Evolutionary conservation across 37 sponge, comb jelly and placozoan species (phyloP), one percentile per base, ranked within the genome.

Genomic region (Ephydatia muelleri): DNA sequence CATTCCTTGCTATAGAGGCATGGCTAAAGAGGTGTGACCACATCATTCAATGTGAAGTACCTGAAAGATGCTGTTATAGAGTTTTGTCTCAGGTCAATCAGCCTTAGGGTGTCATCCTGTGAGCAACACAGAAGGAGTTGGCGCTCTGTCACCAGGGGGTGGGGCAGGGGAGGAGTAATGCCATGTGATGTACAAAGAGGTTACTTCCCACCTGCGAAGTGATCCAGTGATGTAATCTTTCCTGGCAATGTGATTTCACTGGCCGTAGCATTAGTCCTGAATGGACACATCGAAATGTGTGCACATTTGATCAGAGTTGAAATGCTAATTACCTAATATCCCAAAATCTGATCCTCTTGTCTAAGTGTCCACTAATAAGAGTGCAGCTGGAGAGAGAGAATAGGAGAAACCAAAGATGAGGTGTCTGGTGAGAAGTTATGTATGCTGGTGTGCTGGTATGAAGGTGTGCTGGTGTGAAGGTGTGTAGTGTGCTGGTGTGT

Each of bases 301-400:
- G n/a, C n/a, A n/a, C n/a, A n/a, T n/a, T n/a, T n/a, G n/a, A n/a
- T n/a, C n/a, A n/a, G n/a, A n/a, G n/a, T n/a, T n/a, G n/a, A n/a
- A n/a, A n/a, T n/a, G n/a, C n/a, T n/a, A n/a, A n/a, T n/a, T 79
- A 92, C 91, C 91, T 86, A 11, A 79, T 35, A 77, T 98, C 99
- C 97, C 99, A 96, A 85, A 98, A 92, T n/a, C 99, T 73, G 67
- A 98, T 84, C 75, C 85, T 82, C 82, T 91, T 94, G 75, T 98
- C 99, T 72, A 93, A 92, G 67, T 98, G 99, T 33, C 96, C 97
- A 76, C 97, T 96, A 57, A 98, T 92, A 26, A 98, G 81, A 19
- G 72, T 73, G 85, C 19, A 19, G 9, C 75, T 27, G 66, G 89
- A 82, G 34, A 80, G 13, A 43, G 21, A 16, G 21, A 35, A n/a